A percentile compares a stretch with the other conserved stretches of the same genome.
phyloP scores from a whole-genome alignment of 1,140 invertebrate species.

The Centruroides sculpturatus region DNA sequence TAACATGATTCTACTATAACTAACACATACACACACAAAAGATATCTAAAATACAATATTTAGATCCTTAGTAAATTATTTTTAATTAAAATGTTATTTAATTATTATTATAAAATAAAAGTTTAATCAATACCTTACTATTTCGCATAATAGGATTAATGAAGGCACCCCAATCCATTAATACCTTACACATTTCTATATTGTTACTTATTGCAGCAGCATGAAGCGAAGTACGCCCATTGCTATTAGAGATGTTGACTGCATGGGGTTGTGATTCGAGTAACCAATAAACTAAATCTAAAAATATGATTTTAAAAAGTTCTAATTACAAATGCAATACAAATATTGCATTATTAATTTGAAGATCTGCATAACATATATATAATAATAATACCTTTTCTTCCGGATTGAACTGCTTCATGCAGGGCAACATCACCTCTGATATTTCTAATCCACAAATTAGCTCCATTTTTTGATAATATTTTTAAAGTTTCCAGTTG shows the following conservation, averaged over 20 bases:
- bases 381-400: conserved; percentile 44
- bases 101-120: neutral
- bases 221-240: conserved; percentile 83
- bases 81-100: neutral
- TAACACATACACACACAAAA: no score
- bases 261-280: conserved; percentile 62
- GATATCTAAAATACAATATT: no score
- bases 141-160: conserved; percentile 62
- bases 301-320: neutral
- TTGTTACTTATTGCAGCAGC: conserved; percentile 89
- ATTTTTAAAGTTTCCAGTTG: conserved; percentile 71
- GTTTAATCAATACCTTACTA: conserved; percentile 31
- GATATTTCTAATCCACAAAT: conserved; percentile 79
- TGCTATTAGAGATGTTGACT: conserved; percentile 76
- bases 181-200: conserved; percentile 79
- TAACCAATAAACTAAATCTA: conserved; percentile 47
- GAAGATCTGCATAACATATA: neutral
- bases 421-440: conserved; percentile 83
- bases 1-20: no score
- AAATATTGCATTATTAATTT: neutral
- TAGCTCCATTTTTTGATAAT: conserved; percentile 54
- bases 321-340: neutral
- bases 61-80: no score
- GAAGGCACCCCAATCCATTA: conserved; percentile 62
- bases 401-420: conserved; percentile 83